Evolutionary conservation across 2,888 invertebrate genomes (phyloP), one percentile per base, ranked within the genome.

Genomic region (Cephus rjabovi): DNA sequence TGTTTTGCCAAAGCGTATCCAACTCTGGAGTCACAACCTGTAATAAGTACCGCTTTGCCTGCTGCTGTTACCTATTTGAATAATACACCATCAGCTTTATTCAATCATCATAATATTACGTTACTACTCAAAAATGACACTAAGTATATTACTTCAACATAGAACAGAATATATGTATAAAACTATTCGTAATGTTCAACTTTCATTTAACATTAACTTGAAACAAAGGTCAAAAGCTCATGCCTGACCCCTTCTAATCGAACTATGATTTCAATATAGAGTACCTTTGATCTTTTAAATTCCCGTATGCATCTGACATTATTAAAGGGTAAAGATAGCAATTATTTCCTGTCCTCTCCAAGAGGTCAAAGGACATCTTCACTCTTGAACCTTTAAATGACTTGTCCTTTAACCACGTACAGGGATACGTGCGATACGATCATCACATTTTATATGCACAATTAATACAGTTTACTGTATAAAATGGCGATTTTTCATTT

Each of bases 1-100:
- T 95, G 94, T 84, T 96, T 94, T n/a, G 96, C 97, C 87, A 96
- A 92, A 77, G 95, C 94, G 87, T 94, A 95, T 76, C 96, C 96
- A 77, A 96, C 93, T 69, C 95, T 94, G 75, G 95, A 95, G 91
- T 97, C 97, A 90, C 97, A 97, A 78, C 97, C 97, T 12, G 97
- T 97, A 83, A 97, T 94, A 74, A 97, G 92, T 4, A 97, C 95
- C n/a, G 96, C 96, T 91, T 97, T 97, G 75, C 97, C 96, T 15
- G 95, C 95, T 71, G 96, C 95, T 40, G 95, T 95, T 84, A 97
- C 96, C 97, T 97, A 90, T 23, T 90, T 87, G 75, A 78, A 82
- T 33, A 71, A 31, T 71, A 56, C 1, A 23, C 23, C 56, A 56
- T 56, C 56, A 56, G 56, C 15, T 23, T 56, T 56, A 56, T 56